A percentile compares a stretch with the other conserved stretches of the same genome.
Conservation (phyloP, 2,888 invertebrate genomes). For the Troilus luridus region DNA sequence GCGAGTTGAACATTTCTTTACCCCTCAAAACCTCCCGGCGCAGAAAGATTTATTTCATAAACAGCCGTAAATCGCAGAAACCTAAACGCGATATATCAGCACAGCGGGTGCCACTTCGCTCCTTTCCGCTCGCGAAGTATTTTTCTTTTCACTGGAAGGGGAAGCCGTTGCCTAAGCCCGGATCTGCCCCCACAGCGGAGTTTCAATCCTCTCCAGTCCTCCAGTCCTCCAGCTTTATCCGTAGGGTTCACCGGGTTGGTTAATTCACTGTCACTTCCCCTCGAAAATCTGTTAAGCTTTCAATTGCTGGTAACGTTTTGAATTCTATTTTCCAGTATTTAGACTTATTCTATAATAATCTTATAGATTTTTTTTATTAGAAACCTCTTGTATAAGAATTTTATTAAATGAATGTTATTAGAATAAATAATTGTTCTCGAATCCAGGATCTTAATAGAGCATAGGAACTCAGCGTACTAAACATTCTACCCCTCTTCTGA, state of each 20-base stretch:
- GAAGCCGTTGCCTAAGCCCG: neutral
- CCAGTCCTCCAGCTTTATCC: neutral
- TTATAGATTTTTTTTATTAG: too few species aligned
- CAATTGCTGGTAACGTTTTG: neutral
- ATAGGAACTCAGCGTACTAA: too few species aligned
- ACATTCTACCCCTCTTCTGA: too few species aligned
- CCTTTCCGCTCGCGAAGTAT: neutral
- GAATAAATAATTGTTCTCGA: too few species aligned
- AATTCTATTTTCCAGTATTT: too few species aligned
- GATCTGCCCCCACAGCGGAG: neutral
- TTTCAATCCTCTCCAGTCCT: constrained; percentile 23
- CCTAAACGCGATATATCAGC: constrained; percentile 10
- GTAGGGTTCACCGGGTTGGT: neutral
- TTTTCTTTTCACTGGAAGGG: constrained; percentile 24
- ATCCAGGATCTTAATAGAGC: too few species aligned
- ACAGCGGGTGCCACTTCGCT: neutral
- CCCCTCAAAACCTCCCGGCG: neutral
- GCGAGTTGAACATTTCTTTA: neutral
- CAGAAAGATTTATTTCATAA: constrained; percentile 40
- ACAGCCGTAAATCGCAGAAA: constrained; percentile 7
- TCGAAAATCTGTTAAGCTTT: neutral
- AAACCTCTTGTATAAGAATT: too few species aligned
- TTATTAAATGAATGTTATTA: too few species aligned
- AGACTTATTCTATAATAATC: too few species aligned
- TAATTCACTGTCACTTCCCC: neutral